Base-by-base conservation (phyloP, 2,113 vertebrate genomes). In the Hippocampus barbouri region DNA sequence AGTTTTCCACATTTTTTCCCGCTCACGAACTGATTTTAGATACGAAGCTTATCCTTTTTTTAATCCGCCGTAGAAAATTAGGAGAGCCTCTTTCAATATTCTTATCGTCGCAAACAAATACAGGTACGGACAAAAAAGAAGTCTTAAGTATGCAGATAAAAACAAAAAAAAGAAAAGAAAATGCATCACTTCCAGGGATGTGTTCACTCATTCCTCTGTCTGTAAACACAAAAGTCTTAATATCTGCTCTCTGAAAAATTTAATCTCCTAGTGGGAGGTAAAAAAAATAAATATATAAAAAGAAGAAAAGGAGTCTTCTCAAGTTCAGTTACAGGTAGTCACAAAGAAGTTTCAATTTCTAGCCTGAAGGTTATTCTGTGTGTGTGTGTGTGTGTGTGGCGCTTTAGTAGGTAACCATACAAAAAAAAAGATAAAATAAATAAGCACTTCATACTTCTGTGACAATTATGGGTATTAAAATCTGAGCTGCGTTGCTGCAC, bases 261-360 rank as follows among this genome's bases (percentile, higher is more conserved):
- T 71, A 47, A 72, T 75, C 73, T 69, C 74, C 67, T 73, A 68
- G 56, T 25, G 77, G 75, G 74, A 70, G 73, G 64, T 27, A 27
- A 16, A 47, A 27, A 27, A 10, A 43, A 8, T 16, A 60, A 60
- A 16, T 4, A 57, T 5, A 2, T 3, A 12, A 14, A 56, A 23
- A 21, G n/a, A 64, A 64, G 12, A 45, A 65, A 64, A 21, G 8
- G 10, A 65, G 21, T 47, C 73, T 80, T 63, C 80, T 87, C 74
- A 65, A 77, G 78, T 87, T 78, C 75, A 68, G 72, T 85, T 85
- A 73, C 75, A 78, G 75, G 81, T 73, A 73, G 70, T 86, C 82
- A 71, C 80, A 78, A 81, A 87, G 81, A 78, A 80, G 79, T 80
- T 66, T 57, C 61, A 78, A 72, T 76, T 54, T 64, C 75, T 75